A percentile compares a stretch with the other conserved stretches of the same genome.
Conservation (phyloP, 1,140 invertebrate genomes). For the Dufourea novaeangliae region DNA sequence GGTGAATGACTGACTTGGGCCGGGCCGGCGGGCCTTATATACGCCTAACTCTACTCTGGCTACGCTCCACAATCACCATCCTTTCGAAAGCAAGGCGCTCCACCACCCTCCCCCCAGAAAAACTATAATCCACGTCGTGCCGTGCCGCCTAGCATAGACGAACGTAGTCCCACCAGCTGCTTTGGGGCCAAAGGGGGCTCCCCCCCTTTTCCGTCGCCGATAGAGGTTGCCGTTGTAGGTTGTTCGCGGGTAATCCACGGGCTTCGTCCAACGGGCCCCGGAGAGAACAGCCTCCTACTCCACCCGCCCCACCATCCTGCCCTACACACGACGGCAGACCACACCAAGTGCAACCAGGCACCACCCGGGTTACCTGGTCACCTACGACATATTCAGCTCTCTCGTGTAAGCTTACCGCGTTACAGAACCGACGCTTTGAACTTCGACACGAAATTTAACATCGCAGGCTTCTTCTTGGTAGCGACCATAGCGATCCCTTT, state of each 20-base stretch:
- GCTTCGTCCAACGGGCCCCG: slow-evolving; percentile 42
- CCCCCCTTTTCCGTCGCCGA: slow-evolving; percentile 16
- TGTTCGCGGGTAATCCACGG: slow-evolving; percentile 46
- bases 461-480: slow-evolving; percentile 29
- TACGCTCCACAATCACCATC: slow-evolving; percentile 82
- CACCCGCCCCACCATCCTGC: slow-evolving; percentile 49
- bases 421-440: slow-evolving; percentile 21
- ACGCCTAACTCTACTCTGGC: slow-evolving; percentile 81
- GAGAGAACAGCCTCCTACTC: slow-evolving; percentile 58
- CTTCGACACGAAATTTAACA: neutral
- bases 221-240: slow-evolving; percentile 48
- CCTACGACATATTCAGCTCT: slow-evolving; percentile 62
- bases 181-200: slow-evolving; percentile 43
- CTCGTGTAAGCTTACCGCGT: slow-evolving; percentile 60
- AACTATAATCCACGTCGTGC: slow-evolving; percentile 78
- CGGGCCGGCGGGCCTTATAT: slow-evolving; percentile 80
- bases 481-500: neutral
- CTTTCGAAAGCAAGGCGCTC: slow-evolving; percentile 81
- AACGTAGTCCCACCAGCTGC: slow-evolving; percentile 55
- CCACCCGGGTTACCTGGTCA: slow-evolving; percentile 73
- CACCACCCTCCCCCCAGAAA: slow-evolving; percentile 78
- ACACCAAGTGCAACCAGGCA: slow-evolving; percentile 74
- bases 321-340: slow-evolving; percentile 50
- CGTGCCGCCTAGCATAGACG: slow-evolving; percentile 45
- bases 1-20: slow-evolving; percentile 82